Evolutionary conservation across 2,888 invertebrate genomes (phyloP).

Genomic region (Megastigmus dorsalis): DNA sequence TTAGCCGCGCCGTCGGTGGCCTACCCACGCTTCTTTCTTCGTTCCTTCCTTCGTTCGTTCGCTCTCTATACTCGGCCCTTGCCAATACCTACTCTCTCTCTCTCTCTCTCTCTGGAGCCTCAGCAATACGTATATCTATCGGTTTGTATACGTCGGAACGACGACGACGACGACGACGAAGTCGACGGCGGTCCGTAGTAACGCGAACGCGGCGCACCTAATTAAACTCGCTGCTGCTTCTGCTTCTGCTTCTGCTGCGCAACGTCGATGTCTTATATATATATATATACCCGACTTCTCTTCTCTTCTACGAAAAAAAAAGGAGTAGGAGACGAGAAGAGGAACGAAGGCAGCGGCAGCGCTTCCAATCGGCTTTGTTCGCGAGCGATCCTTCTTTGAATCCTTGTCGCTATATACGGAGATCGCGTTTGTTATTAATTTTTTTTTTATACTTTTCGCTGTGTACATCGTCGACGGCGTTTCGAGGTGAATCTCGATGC

Average conservation of each 20-base stretch:
- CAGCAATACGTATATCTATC: constrained; percentile 27
- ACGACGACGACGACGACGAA: too few relatives aligned
- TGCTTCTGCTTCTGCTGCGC: too few relatives aligned
- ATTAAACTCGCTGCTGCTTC: constrained; percentile 51
- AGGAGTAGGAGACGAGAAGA: background rate
- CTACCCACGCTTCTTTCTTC: background rate
- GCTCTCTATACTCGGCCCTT: background rate
- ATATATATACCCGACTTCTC: too few relatives aligned
- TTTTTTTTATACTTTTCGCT: constrained; percentile 13
- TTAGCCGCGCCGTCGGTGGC: background rate
- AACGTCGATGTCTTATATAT: background rate
- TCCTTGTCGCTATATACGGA: background rate
- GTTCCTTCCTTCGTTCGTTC: background rate
- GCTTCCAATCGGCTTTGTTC: constrained; percentile 39
- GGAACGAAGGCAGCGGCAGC: background rate
- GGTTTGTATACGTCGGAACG: constrained; percentile 39
- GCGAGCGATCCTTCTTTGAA: background rate
- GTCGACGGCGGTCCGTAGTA: constrained; percentile 1
- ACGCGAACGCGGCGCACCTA: constrained; percentile 38
- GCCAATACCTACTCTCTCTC: too few relatives aligned
- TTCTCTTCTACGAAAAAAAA: background rate
- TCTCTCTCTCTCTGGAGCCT: too few relatives aligned
- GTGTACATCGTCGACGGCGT: too few relatives aligned
- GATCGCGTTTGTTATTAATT: constrained; percentile 24
- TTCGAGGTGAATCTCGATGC: too few relatives aligned